phyloP scores from a whole-genome alignment of 2,888 invertebrate genomes.

The Drosophila mettleri region DNA sequence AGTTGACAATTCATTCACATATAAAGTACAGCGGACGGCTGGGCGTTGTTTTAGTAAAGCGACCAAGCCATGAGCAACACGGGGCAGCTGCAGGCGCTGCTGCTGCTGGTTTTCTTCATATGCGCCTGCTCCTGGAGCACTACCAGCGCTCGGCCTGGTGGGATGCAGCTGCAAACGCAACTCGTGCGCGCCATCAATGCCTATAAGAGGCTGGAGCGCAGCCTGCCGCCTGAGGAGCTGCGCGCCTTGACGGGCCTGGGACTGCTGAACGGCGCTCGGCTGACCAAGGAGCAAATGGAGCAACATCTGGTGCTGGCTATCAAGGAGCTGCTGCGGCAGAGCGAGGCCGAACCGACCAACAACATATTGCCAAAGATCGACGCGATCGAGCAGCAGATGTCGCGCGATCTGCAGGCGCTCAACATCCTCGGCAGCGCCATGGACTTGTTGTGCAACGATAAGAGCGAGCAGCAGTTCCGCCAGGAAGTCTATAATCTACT shows the following conservation, averaged over 20 bases:
- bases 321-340: slow-evolving; percentile 75
- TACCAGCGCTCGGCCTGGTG: slow-evolving; percentile 21
- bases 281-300: slow-evolving; percentile 82
- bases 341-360: slow-evolving; percentile 58
- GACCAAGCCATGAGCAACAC: slow-evolving; percentile 29
- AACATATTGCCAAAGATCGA: slow-evolving; percentile 72
- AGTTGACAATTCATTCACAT: slow-evolving; percentile 35
- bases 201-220: slow-evolving; percentile 79
- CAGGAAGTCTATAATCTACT: slow-evolving; percentile 57
- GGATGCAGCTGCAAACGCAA: slow-evolving; percentile 72
- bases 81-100: slow-evolving; percentile 26
- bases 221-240: slow-evolving; percentile 76
- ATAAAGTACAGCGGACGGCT: slow-evolving; percentile 35
- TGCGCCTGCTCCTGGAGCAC: slow-evolving; percentile 31
- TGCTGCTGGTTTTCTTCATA: slow-evolving; percentile 42
- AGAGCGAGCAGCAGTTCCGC: slow-evolving; percentile 68
- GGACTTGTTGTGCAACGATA: slow-evolving; percentile 75
- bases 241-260: slow-evolving; percentile 80
- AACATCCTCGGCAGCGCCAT: slow-evolving; percentile 79
- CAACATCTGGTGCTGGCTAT: slow-evolving; percentile 74
- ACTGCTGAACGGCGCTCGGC: slow-evolving; percentile 81
- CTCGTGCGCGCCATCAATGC: slow-evolving; percentile 78
- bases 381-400: slow-evolving; percentile 79
- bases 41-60: slow-evolving; percentile 45
- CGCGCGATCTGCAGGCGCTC: slow-evolving; percentile 80